Evolutionary conservation across 2,888 invertebrate genomes (phyloP), one percentile per base, ranked within the genome.

Genomic region (Limnephilus rhombicus): DNA sequence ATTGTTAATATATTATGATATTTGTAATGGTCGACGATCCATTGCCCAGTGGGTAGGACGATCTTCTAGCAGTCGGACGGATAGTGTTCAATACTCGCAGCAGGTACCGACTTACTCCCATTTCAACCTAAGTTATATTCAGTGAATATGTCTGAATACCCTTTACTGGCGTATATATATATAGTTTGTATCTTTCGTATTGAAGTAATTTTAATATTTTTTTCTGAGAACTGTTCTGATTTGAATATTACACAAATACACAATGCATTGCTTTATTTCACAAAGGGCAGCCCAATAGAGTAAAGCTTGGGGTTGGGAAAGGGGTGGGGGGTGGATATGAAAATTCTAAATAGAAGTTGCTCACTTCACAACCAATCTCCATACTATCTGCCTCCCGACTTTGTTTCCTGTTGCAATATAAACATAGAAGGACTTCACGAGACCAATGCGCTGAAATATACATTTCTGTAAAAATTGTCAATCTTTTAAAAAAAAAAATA

Each of bases 291-390:
- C 18, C 9, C 37, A 37, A 83, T 83, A 9, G 83, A 37, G 18
- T 37, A 37, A 37, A 45, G n/a, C 29, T 37, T 45, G 24, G 45
- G 24, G 11, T 13, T 29, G 24, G 11, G 29, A 29, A 29, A 24
- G 86, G 86, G 86, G 49, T 49, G 86, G 29, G 31, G 85, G 24
- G 68, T 68, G 45, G 68, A 45, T 45, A 45, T 45, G 86, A 86
- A 80, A 90, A 90, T 34, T 83, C 41, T 41, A 81, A 90, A 90
- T 80, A 81, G 81, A 90, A 81, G 41, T 81, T 41, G 90, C 80
- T 82, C 90, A 90, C 45, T 90, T 81, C 82, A 24, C 81, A 81
- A 68, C 68, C 68, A 68, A 68, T 68, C 82, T 49, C 49, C 45
- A 45, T 86, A 29, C 86, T 86, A 86, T 86, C 86, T 41, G 86